These are phyloP conservation scores for Pipistrellus nathusii DNA, from an alignment of 2,797 vertebrate species.

Conservation along the genomic window DNA sequence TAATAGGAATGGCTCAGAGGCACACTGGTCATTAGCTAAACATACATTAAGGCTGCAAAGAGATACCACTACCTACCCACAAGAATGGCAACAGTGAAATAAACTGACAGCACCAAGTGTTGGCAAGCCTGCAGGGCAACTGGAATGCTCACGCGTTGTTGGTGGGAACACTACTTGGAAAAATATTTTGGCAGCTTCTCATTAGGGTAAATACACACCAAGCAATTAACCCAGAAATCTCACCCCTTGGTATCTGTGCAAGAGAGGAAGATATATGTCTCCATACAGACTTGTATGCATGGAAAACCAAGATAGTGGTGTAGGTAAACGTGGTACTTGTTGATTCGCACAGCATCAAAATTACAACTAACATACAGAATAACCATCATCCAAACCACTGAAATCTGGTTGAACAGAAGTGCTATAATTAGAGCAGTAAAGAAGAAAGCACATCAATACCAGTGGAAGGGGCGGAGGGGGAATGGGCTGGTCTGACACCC, in stretches of 20 bases:
- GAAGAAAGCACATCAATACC: too few relatives aligned
- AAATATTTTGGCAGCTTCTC: neutral
- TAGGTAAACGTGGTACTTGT: too few relatives aligned
- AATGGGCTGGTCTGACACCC: too few relatives aligned
- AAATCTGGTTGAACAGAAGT: too few relatives aligned
- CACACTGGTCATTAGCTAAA: neutral
- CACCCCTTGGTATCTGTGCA: neutral
- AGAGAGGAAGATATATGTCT: neutral
- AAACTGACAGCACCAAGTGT: neutral
- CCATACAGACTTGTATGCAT: neutral
- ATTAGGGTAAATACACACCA: neutral
- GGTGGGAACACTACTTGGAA: neutral
- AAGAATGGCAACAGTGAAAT: neutral
- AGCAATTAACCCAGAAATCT: neutral
- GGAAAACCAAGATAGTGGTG: too few relatives aligned
- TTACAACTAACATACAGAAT: too few relatives aligned
- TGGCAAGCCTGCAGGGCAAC: neutral
- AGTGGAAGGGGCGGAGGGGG: too few relatives aligned
- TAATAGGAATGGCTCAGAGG: neutral
- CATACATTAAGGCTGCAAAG: neutral
- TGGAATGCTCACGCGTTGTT: rapidly evolving
- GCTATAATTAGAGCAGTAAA: too few relatives aligned
- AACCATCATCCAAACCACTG: too few relatives aligned
- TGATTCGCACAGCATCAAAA: too few relatives aligned
- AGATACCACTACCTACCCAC: neutral